phyloP scores from a whole-genome alignment of 2,113 vertebrate species.

The Thamnophis sirtalis region DNA sequence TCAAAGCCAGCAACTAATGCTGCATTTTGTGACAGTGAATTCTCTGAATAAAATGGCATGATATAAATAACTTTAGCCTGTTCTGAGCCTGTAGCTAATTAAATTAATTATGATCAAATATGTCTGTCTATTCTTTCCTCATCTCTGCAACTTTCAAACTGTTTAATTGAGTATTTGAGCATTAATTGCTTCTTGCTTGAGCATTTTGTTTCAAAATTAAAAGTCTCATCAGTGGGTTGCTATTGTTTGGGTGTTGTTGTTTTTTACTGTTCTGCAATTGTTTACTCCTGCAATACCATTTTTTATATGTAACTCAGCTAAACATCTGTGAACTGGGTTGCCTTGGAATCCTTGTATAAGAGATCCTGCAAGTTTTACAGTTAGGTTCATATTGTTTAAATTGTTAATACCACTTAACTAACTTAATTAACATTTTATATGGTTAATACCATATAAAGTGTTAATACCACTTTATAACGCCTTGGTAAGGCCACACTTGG shows the following conservation, averaged over 20 bases:
- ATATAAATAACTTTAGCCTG: neutral
- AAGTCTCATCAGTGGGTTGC: neutral
- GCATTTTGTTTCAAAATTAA: neutral
- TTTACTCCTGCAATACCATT: neutral
- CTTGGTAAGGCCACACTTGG: no score
- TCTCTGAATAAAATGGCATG: neutral
- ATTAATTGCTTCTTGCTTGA: neutral
- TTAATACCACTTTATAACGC: no score
- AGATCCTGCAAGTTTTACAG: neutral
- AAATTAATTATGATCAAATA: neutral
- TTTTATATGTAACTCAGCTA: neutral
- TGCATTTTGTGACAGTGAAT: neutral
- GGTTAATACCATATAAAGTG: no score
- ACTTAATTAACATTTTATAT: no score
- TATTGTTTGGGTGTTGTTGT: neutral
- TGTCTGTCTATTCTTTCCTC: neutral
- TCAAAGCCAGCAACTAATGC: neutral
- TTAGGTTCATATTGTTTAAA: neutral
- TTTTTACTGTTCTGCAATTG: neutral
- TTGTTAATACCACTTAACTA: no score
- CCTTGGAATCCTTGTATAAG: neutral
- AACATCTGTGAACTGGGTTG: neutral
- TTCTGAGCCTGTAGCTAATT: neutral
- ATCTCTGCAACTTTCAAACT: neutral
- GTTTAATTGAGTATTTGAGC: neutral